A percentile compares a stretch with the other conserved stretches of the same genome.
These are phyloP conservation scores for Myotis lucifugus DNA, from an alignment of 2,113 vertebrate species.

Conservation along the genomic window DNA sequence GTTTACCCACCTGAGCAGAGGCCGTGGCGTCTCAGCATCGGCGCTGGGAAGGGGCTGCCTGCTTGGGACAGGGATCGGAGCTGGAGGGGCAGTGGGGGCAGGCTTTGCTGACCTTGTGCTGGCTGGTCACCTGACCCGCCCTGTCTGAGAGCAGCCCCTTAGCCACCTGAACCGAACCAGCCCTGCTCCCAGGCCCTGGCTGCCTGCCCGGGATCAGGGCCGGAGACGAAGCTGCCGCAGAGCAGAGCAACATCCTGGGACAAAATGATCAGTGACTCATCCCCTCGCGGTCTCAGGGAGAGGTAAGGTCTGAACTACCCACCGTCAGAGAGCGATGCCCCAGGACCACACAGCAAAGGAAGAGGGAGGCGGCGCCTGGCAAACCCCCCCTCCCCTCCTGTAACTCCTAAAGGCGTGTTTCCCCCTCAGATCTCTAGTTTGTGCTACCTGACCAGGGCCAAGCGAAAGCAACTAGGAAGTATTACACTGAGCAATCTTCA, in stretches of 20 bases:
- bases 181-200: neutral
- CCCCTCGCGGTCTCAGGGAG: neutral
- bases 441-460: neutral
- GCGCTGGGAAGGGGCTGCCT: neutral
- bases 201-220: neutral
- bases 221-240: neutral
- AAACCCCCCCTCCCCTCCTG: neutral
- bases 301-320: neutral
- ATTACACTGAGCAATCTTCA: slow-evolving; percentile 34
- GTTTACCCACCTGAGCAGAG: neutral
- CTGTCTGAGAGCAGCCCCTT: neutral
- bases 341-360: neutral
- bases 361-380: neutral
- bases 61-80: neutral
- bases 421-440: neutral
- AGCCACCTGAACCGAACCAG: neutral
- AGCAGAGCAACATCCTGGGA: neutral
- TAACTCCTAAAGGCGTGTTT: neutral
- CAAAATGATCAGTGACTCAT: neutral
- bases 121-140: neutral
- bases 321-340: neutral
- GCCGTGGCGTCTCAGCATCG: neutral
- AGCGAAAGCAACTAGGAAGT: neutral
- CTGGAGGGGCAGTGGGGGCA: neutral
- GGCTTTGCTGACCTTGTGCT: neutral